Base-by-base conservation (phyloP, 1,140 invertebrate genomes). In the Drosophila funebris region DNA sequence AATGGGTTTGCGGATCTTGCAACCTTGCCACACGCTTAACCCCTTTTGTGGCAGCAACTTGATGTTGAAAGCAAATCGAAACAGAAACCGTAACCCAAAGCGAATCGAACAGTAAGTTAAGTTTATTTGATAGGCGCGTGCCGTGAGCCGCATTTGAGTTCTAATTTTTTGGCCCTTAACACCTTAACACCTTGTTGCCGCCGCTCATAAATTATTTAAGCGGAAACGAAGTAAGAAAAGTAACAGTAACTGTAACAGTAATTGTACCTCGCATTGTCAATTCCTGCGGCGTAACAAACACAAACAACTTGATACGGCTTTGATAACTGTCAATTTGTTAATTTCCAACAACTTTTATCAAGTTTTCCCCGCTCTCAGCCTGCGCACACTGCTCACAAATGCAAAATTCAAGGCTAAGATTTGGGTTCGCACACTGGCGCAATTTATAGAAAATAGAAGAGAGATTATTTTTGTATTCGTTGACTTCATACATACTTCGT, bases 81-180 rank as follows among this genome's bases (percentile, higher is more conserved):
- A 27, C 8, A 3, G 13, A 22, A 6, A 46, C n/a, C 22, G 11
- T 27, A 27, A 11, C 18, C 20, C 8, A 13, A 11, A 46, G 6
- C 44, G 22, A 44, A 22, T 44, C 31, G 46, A 68, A 46, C 24
- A 63, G 52, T 67, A 81, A 81, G 73, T 69, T 73, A 81, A 81
- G 48, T 81, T 81, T 81, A 81, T 81, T 76, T 81, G 78, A 69
- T 76, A 18, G 78, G 78, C 73, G 78, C 78, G 78, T 81, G 78
- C 60, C 43, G n/a, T 31, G 41, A 24, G 43, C 56, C 33, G 33
- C 18, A 39, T 50, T 71, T 61, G 24, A 16, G 52, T 29, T 69
- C 64, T 76, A 76, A 81, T 73, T 80, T 4, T 36, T 73, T 54
- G 20, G 63, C 44, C 44, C 67, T 62, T 27, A 68, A 80, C 67